Conservation (phyloP, 2,888 invertebrate species). For the Gortyna flavago region DNA sequence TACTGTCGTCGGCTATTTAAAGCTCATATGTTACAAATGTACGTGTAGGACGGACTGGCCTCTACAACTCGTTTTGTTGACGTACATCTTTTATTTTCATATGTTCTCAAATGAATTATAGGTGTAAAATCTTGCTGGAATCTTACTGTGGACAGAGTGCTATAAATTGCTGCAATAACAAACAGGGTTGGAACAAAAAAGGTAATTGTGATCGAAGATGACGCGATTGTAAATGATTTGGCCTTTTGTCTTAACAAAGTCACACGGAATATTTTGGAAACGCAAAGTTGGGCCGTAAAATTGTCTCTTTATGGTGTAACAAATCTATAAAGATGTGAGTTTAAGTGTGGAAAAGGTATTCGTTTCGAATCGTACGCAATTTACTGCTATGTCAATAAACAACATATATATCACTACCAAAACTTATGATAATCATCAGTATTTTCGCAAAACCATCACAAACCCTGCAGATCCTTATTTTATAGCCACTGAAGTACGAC, state of each 20-base stretch:
- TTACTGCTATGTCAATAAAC: background rate
- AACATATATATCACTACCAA: background rate
- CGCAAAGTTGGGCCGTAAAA: constrained; percentile 12
- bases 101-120: constrained; percentile 84
- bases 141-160: constrained; percentile 78
- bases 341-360: constrained; percentile 2
- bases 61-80: constrained; percentile 75
- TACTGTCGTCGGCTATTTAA: constrained; percentile 88
- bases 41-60: constrained; percentile 82
- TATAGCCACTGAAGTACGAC: constrained; percentile 18
- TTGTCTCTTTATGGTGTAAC: constrained; percentile 3
- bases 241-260: constrained; percentile 49
- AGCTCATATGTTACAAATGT: constrained; percentile 86
- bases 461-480: constrained; percentile 5
- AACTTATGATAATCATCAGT: background rate
- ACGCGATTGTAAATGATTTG: constrained; percentile 70
- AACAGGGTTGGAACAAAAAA: constrained; percentile 74
- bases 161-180: constrained; percentile 84
- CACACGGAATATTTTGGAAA: constrained; percentile 30
- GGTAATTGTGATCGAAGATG: constrained; percentile 75
- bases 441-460: background rate
- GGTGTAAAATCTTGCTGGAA: constrained; percentile 84
- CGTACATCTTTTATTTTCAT: constrained; percentile 80
- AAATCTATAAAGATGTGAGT: constrained; percentile 17
- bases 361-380: background rate